These are phyloP conservation scores for Pygathrix nemaeus DNA, from an alignment of 2,113 vertebrate species.

Conservation along the genomic window DNA sequence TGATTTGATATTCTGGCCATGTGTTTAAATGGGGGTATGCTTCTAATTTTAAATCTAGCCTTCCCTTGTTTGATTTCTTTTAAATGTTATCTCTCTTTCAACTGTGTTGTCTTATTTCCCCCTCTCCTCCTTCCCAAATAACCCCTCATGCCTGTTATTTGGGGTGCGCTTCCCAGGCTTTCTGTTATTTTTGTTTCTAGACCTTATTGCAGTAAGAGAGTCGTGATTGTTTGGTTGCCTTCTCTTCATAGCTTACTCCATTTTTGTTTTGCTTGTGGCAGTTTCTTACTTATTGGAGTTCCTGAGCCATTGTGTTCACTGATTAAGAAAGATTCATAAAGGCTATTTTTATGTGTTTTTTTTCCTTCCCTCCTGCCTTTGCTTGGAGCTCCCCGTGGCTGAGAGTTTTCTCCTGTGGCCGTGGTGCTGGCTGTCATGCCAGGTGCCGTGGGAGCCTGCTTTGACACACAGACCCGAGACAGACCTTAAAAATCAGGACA, in stretches of 20 bases:
- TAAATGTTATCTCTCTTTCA: slow-evolving; percentile 65
- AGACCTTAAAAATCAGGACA: fast-evolving
- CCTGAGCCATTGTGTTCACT: slow-evolving; percentile 52
- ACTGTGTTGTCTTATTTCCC: slow-evolving; percentile 53
- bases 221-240: slow-evolving; percentile 84
- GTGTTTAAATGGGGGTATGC: slow-evolving; percentile 57
- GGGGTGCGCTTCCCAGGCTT: slow-evolving; percentile 76
- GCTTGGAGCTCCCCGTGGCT: not conserved
- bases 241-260: slow-evolving; percentile 77
- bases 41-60: slow-evolving; percentile 60
- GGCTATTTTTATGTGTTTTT: not conserved
- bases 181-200: slow-evolving; percentile 75
- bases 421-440: not conserved
- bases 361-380: not conserved
- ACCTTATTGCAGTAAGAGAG: slow-evolving; percentile 72
- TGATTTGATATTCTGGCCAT: not conserved
- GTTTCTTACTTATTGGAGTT: slow-evolving; percentile 69
- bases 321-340: not conserved
- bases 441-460: fast-evolving
- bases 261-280: slow-evolving; percentile 55
- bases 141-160: slow-evolving; percentile 64
- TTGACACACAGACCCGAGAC: not conserved
- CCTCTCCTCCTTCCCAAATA: slow-evolving; percentile 46
- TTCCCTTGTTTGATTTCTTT: slow-evolving; percentile 71
- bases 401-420: not conserved